phyloP scores from a whole-genome alignment of 2,888 invertebrate genomes.

The Metacarcinus magister region DNA sequence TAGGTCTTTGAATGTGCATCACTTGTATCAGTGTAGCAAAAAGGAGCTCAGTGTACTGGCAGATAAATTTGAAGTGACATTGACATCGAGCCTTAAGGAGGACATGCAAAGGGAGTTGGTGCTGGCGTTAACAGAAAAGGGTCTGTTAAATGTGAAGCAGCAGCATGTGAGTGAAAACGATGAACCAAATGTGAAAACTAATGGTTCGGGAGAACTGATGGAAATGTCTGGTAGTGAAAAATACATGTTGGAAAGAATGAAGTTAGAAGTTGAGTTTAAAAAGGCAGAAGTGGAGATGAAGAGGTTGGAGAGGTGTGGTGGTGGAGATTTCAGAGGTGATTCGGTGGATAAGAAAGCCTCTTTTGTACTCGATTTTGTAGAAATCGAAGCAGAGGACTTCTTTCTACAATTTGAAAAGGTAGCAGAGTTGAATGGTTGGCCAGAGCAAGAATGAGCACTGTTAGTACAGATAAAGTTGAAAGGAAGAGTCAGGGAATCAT shows the following conservation, averaged over 20 bases:
- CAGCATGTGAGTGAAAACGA: too few relatives aligned
- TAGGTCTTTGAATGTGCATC: background rate
- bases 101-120: too few relatives aligned
- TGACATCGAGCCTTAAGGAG: too few relatives aligned
- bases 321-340: background rate
- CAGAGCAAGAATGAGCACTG: background rate
- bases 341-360: too few relatives aligned
- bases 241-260: background rate
- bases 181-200: too few relatives aligned
- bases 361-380: background rate
- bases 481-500: background rate
- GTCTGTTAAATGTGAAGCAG: too few relatives aligned
- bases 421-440: background rate
- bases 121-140: too few relatives aligned
- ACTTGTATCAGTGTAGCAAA: background rate
- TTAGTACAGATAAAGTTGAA: conserved; percentile 23
- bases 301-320: background rate
- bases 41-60: too few relatives aligned
- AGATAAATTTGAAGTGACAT: too few relatives aligned
- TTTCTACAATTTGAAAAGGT: conserved; percentile 20
- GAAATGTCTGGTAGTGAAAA: too few relatives aligned
- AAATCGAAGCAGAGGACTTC: background rate
- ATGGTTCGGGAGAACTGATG: too few relatives aligned
- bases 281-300: background rate
- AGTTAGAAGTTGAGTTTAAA: background rate